Base-by-base conservation (phyloP, 2,113 vertebrate species). In the Rhinogobius similis region DNA sequence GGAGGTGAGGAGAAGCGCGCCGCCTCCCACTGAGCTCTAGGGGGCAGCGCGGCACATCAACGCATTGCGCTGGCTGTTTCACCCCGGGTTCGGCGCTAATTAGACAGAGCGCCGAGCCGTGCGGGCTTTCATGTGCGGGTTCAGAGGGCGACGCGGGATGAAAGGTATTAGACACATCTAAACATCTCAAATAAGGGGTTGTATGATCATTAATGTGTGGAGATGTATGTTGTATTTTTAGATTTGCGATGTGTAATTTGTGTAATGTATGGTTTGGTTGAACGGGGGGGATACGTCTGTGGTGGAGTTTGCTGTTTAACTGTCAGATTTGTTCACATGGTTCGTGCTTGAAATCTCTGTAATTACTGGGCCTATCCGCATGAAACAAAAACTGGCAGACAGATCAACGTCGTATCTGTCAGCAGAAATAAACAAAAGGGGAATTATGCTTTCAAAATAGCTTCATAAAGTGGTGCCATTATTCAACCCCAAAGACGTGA, bases 1-100 rank as follows among this genome's bases (percentile, higher is more conserved):
- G 81, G 76, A 83, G 80, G 82, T 58, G 83, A 80, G 76, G 71
- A 77, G 32, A 7, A 36, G 82, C 76, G 75, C 73, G 73, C 76
- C 77, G 66, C 72, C 76, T 72, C 67, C 68, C 74, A 69, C 64
- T 46, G 62, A 73, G 55, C 80, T 78, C 81, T 74, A 62, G 75
- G 86, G 81, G 81, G 75, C 81, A 32, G 72, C 61, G 39, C 27
- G 26, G 66, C 10, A 59, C 82, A 82, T 82, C 78, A 78, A 86
- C 82, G 75, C 63, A 75, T 78, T 72, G 53, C 55, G 3, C 16
- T 32, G 27, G 27, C 27, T 61, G 21, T 13, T 55, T 38, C 82
- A 69, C 77, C 44, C 62, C 65, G 80, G 67, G 81, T 76, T 68
- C 3, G 52, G 26, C 73, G 74, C 77, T 85, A 83, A 89, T 85